Evolutionary conservation across 2,797 vertebrate species (phyloP), one percentile per base, ranked within the genome.

Genomic region (Rachycentron canadum): DNA sequence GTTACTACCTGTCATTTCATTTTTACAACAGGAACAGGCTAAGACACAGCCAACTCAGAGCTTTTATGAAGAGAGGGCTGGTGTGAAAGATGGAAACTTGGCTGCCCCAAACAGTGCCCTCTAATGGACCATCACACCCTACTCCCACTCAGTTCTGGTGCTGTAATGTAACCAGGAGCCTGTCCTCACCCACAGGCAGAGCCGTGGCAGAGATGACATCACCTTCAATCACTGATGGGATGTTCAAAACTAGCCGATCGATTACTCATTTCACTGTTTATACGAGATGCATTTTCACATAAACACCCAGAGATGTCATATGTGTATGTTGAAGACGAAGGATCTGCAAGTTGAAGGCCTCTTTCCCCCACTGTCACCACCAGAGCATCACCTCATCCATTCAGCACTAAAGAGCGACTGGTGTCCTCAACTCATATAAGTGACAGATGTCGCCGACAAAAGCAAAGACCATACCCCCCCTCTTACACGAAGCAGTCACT

Each of bases 91-190:
- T 70, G 70, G 75, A 69, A 76, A 86, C 55, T 36, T 83, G 84
- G 77, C 72, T 73, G 45, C 21, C 4, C 81, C 76, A 64, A 85
- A 86, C 76, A 84, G 66, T 78, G 87, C 79, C 88, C 79, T 74
- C 86, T 85, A 82, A 80, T 14, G 86, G 81, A 28, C 56, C 72
- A 74, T 69, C 67, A 66, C 80, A 60, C 69, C 38, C 60, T 7
- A 0, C 26, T 59, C 73, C 61, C 30, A 43, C 67, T 52, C 71
- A 30, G 36, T 36, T 56, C 49, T 38, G 66, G 38, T 14, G 67
- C 38, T 73, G 61, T 50, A 45, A 81, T 64, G 79, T 1, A 63
- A 41, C 43, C 61, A n/a, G 61, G 41, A 74, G 72, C 59, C 56
- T 41, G 61, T 70, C 68, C 81, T 84, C 73, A 59, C 28, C 64